Conservation (phyloP, 2,888 invertebrate genomes). For the Tetragnatha montana region DNA sequence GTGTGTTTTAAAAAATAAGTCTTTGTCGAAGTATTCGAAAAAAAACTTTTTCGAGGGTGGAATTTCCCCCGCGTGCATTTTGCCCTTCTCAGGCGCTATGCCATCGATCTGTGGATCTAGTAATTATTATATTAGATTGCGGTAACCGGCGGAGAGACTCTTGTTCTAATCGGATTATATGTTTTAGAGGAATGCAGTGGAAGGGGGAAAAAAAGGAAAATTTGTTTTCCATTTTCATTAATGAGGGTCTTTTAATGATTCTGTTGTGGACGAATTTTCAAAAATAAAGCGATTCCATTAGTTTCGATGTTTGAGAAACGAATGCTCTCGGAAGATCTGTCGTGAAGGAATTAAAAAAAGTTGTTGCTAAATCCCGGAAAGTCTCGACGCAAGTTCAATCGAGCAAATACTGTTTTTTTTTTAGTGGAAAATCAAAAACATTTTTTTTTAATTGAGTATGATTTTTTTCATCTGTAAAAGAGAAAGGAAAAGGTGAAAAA, state of each 20-base stretch:
- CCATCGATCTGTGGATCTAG: constrained; percentile 34
- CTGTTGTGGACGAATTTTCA: constrained; percentile 19
- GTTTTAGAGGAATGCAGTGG: constrained; percentile 36
- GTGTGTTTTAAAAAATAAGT: constrained; percentile 40
- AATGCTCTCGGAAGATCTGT: background rate
- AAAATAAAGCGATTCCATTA: background rate
- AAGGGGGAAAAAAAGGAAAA: constrained; percentile 21
- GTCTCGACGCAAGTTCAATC: background rate
- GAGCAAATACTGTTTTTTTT: background rate
- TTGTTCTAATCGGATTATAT: constrained; percentile 45
- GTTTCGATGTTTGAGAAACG: background rate
- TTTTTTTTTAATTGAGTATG: background rate
- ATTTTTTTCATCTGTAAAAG: too few relatives aligned
- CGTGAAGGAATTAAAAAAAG: too few relatives aligned
- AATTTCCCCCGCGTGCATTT: constrained; percentile 3
- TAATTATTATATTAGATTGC: constrained; percentile 61
- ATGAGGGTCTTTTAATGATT: constrained; percentile 34
- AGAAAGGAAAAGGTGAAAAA: too few relatives aligned
- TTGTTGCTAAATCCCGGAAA: too few relatives aligned
- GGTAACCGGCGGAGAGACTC: constrained; percentile 32
- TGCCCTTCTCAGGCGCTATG: constrained; percentile 25
- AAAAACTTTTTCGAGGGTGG: constrained; percentile 29
- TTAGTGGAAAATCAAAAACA: background rate
- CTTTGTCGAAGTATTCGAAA: constrained; percentile 15
- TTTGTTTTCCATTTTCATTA: constrained; percentile 57